These are phyloP conservation scores for Gallinago solitaria DNA, from an alignment of 2,797 vertebrate species.

Conservation along the genomic window DNA sequence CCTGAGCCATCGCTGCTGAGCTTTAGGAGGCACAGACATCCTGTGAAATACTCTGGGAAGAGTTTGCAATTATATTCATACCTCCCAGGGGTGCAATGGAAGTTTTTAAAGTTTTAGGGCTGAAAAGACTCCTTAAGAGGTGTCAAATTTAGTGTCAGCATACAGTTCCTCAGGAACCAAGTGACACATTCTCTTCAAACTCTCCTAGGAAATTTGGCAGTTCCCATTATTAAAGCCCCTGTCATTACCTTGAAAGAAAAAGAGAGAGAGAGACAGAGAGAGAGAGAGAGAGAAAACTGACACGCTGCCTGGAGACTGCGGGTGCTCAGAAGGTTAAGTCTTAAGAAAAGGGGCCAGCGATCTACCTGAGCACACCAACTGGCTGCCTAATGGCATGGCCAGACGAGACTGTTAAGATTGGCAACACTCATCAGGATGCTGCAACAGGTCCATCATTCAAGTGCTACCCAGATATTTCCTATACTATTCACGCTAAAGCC, in stretches of 20 bases:
- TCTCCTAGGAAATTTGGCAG: slow-evolving; percentile 13
- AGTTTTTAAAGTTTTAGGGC: not conserved
- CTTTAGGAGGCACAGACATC: not conserved
- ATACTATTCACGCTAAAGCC: not conserved
- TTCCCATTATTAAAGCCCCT: slow-evolving; percentile 20
- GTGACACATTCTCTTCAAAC: slow-evolving; percentile 3
- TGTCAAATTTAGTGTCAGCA: not conserved
- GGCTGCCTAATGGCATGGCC: not conserved
- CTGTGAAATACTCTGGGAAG: not conserved
- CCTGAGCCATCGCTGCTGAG: not conserved
- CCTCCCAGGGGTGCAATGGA: not conserved
- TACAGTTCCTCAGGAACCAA: not conserved
- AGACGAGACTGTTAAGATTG: not conserved
- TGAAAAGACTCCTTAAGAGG: slow-evolving; percentile 8
- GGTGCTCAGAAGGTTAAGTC: not conserved
- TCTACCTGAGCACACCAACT: not conserved
- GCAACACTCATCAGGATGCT: not conserved
- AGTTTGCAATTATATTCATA: not conserved
- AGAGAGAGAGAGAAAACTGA: not conserved
- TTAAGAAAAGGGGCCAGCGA: not conserved
- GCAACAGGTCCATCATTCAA: not conserved
- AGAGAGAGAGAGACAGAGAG: not conserved
- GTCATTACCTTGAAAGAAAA: slow-evolving; percentile 34
- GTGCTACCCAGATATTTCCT: not conserved
- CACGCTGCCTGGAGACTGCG: not conserved